phyloP scores from a whole-genome alignment of 2,888 invertebrate species.

The Vannuccia rotundouncinata region DNA sequence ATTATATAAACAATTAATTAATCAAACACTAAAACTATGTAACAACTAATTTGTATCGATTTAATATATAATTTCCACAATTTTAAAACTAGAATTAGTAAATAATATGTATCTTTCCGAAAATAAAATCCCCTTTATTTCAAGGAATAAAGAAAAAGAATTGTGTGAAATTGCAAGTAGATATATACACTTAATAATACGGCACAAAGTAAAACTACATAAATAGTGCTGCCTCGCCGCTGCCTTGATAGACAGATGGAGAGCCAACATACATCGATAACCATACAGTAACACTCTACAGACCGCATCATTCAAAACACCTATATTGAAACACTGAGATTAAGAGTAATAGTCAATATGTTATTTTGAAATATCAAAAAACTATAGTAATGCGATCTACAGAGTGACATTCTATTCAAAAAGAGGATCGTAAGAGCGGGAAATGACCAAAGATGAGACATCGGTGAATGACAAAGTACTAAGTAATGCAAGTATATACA shows the following conservation, averaged over 20 bases:
- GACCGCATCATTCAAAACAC: neutral
- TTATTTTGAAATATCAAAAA: neutral
- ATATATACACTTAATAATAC: slow-evolving; percentile 11
- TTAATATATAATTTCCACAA: no score
- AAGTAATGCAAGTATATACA: neutral
- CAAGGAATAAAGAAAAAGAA: neutral
- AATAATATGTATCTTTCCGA: no score
- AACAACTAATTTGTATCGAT: no score
- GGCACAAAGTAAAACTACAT: neutral
- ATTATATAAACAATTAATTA: no score
- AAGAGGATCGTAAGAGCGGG: neutral
- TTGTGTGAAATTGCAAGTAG: neutral
- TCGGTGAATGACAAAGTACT: no score
- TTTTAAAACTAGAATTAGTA: no score
- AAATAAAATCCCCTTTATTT: neutral
- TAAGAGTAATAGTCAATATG: no score
- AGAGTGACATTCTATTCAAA: neutral
- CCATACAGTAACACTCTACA: neutral
- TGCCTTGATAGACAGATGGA: neutral
- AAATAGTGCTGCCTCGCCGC: slow-evolving; percentile 5
- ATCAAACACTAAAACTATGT: no score
- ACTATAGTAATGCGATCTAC: neutral
- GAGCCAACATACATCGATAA: neutral
- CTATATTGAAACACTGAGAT: neutral
- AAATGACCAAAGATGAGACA: neutral